Evolutionary conservation across 1,140 invertebrate species (phyloP).

Genomic region (Eriosoma lanigerum): DNA sequence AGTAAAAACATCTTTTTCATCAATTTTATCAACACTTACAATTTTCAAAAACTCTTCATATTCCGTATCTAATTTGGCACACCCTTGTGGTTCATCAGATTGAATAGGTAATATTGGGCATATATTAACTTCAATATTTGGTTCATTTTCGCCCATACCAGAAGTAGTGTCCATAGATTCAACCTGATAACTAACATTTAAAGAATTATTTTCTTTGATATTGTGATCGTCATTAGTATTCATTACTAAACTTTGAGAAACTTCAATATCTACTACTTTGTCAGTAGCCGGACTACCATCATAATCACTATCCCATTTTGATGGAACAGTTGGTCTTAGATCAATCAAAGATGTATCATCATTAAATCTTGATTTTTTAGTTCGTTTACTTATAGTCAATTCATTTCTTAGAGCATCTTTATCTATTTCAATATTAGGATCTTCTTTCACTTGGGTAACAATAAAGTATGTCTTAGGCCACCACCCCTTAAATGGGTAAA

Average conservation of each 20-base stretch:
- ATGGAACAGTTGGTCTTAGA: conserved; percentile 49
- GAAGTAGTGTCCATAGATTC: conserved; percentile 11
- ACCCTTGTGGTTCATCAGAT: neutral
- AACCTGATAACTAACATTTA: neutral
- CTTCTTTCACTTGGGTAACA: conserved; percentile 29
- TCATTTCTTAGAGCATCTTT: conserved; percentile 9
- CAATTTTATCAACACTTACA: conserved; percentile 14
- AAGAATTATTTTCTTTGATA: neutral
- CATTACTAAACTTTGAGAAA: neutral
- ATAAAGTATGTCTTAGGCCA: conserved; percentile 41
- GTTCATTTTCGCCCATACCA: neutral
- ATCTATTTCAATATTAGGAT: conserved; percentile 46
- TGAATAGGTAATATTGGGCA: neutral
- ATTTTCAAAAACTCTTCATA: conserved; percentile 53
- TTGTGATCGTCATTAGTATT: neutral
- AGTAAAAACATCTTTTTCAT: neutral
- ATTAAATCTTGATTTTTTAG: conserved; percentile 43
- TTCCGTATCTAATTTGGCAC: conserved; percentile 33
- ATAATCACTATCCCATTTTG: conserved; percentile 55
- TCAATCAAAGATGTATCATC: conserved; percentile 19
- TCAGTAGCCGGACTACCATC: conserved; percentile 52
- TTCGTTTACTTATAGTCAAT: conserved; percentile 26
- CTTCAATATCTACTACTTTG: neutral
- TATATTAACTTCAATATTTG: neutral
- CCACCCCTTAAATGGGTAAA: conserved; percentile 47